phyloP scores from a whole-genome alignment of 2,797 vertebrate species.

The Limnodromus scolopaceus region DNA sequence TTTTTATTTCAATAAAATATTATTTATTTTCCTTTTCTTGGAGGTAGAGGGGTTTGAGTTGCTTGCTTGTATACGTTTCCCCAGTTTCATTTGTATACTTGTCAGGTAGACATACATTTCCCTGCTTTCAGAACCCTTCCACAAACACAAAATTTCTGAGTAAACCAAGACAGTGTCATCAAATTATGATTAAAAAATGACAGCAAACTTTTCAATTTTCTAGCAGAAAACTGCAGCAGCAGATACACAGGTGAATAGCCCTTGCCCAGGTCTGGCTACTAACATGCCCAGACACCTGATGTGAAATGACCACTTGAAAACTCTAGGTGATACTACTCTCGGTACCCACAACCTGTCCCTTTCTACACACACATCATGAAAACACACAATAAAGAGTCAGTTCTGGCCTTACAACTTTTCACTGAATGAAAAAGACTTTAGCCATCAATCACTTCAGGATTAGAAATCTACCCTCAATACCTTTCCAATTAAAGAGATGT shows the following conservation, averaged over 20 bases:
- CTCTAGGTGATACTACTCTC: not conserved
- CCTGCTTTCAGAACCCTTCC: not conserved
- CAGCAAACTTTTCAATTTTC: not conserved
- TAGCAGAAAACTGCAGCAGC: not conserved
- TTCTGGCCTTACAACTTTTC: not conserved
- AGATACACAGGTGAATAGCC: not conserved
- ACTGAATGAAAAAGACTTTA: not conserved
- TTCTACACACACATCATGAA: not conserved
- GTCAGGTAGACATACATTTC: not conserved
- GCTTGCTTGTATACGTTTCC: not conserved
- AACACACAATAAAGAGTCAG: not conserved
- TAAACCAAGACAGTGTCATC: not conserved
- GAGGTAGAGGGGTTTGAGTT: not conserved
- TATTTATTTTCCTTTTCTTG: not conserved
- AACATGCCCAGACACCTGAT: fast-evolving
- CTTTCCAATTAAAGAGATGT: not conserved
- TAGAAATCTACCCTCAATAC: not conserved
- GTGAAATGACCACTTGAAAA: not conserved
- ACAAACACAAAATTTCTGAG: not conserved
- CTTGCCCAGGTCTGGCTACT: not conserved
- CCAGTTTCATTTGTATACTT: not conserved
- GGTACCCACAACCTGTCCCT: not conserved
- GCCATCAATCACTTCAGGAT: not conserved
- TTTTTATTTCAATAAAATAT: not conserved
- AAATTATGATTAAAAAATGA: not conserved